Conservation (phyloP, 1,140 invertebrate species). For the Acyrthosiphon pisum region DNA sequence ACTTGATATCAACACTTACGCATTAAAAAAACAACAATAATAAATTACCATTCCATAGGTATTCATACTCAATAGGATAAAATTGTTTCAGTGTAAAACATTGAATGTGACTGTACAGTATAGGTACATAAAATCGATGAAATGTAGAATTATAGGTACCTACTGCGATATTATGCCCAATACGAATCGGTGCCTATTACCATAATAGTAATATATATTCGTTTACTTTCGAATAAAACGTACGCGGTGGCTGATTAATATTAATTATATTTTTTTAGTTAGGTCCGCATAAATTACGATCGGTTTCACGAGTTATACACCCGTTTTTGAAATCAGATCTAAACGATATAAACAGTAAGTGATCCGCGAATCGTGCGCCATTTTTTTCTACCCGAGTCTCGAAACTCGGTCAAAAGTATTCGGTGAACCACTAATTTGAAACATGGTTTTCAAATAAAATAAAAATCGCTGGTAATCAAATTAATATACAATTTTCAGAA, state of each 20-base stretch:
- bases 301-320: not conserved
- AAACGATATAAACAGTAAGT: not conserved
- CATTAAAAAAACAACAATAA: not conserved
- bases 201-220: not conserved
- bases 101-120: not conserved
- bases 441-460: not conserved
- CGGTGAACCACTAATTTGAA: not conserved
- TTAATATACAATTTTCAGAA: not conserved
- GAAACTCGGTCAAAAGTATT: not conserved
- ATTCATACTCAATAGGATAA: not conserved
- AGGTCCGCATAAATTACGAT: not conserved
- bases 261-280: not conserved
- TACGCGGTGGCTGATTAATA: not conserved
- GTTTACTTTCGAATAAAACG: conserved; percentile 11
- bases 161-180: not conserved
- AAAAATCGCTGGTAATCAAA: not conserved
- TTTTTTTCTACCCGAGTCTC: not conserved
- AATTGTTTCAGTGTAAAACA: not conserved
- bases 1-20: too few species aligned
- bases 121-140: not conserved
- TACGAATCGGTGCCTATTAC: not conserved
- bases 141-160: not conserved
- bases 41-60: not conserved
- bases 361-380: not conserved
- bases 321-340: not conserved